Evolutionary conservation across 1,140 invertebrate species (phyloP).

Genomic region (Sesamia nonagrioides): DNA sequence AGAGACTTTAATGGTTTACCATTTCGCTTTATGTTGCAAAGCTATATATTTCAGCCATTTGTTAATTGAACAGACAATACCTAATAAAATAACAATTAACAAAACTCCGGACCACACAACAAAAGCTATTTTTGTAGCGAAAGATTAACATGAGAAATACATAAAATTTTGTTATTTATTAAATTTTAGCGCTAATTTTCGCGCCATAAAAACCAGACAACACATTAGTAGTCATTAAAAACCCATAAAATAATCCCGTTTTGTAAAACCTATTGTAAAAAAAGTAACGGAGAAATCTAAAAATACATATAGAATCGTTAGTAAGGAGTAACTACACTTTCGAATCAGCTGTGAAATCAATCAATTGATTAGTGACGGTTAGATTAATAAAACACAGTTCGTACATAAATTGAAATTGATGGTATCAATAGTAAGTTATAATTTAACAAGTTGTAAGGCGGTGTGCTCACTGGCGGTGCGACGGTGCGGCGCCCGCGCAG

Average conservation of each 20-base stretch:
- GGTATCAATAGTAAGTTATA: constrained; percentile 36
- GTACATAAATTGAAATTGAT: constrained; percentile 53
- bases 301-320: constrained; percentile 36
- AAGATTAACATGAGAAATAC: constrained; percentile 16
- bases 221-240: constrained; percentile 39
- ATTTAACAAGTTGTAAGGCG: constrained; percentile 42
- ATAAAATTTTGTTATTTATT: constrained; percentile 5
- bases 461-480: constrained; percentile 11
- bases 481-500: background rate
- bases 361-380: constrained; percentile 55
- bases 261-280: background rate
- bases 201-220: constrained; percentile 13
- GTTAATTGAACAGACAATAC: background rate
- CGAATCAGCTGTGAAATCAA: constrained; percentile 57
- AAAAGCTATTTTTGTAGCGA: constrained; percentile 17
- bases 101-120: background rate
- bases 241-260: constrained; percentile 29
- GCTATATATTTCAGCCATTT: background rate
- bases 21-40: background rate
- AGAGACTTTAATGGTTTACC: too few species aligned
- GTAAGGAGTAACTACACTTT: constrained; percentile 51
- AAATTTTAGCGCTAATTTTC: constrained; percentile 27
- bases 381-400: constrained; percentile 51
- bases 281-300: constrained; percentile 53
- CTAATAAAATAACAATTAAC: constrained; percentile 1